A percentile compares a stretch with the other conserved stretches of the same genome.
Evolutionary conservation across 2,113 vertebrate genomes (phyloP).

Genomic region (Petromus typicus): DNA sequence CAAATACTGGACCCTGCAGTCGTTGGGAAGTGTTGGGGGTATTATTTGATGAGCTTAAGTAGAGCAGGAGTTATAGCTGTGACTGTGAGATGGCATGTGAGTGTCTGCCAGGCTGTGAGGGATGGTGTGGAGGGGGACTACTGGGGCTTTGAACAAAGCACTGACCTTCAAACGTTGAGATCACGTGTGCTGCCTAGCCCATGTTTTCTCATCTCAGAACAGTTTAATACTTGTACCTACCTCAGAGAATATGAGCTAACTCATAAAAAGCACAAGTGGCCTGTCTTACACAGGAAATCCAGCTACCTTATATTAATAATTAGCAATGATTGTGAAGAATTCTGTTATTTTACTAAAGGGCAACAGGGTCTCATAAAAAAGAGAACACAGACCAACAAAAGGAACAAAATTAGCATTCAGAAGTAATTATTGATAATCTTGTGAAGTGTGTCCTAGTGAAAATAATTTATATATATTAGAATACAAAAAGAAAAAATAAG

Average conservation of each 20-base stretch:
- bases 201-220: slow-evolving; percentile 25
- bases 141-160: neutral
- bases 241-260: neutral
- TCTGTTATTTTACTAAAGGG: slow-evolving; percentile 33
- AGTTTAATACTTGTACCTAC: neutral
- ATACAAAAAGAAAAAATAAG: slow-evolving; percentile 4
- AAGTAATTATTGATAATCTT: slow-evolving; percentile 13
- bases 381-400: slow-evolving; percentile 6
- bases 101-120: neutral
- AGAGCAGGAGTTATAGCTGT: neutral
- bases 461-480: neutral
- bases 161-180: neutral
- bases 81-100: neutral
- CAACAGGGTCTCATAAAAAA: neutral
- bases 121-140: neutral
- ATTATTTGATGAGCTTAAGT: slow-evolving; percentile 5
- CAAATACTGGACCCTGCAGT: neutral
- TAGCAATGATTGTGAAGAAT: slow-evolving; percentile 29
- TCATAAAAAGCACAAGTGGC: neutral
- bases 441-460: neutral
- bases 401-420: slow-evolving; percentile 25
- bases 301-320: neutral
- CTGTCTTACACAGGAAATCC: neutral
- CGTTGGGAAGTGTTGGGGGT: neutral
- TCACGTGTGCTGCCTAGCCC: neutral